phyloP scores from a whole-genome alignment of 2,113 vertebrate species.

The Plectropomus leopardus region DNA sequence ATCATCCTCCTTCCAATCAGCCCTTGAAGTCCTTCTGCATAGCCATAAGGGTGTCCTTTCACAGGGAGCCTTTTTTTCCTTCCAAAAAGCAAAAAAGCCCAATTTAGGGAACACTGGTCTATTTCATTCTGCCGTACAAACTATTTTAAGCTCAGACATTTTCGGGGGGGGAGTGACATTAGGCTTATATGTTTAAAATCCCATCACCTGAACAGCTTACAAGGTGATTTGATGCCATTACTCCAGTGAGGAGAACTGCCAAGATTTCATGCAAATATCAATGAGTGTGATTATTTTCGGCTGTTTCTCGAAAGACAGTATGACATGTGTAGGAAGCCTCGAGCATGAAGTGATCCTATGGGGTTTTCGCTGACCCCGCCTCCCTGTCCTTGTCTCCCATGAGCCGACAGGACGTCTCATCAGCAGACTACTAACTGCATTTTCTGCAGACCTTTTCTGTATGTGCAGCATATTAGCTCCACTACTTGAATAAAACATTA shows the following conservation, averaged over 20 bases:
- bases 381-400: background rate
- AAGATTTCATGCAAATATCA: slow-evolving; percentile 64
- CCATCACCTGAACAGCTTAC: slow-evolving; percentile 52
- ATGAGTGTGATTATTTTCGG: slow-evolving; percentile 53
- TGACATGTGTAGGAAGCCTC: too few relatives aligned
- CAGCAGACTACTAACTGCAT: slow-evolving; percentile 24
- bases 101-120: slow-evolving; percentile 12
- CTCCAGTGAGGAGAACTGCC: slow-evolving; percentile 50
- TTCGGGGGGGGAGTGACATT: slow-evolving; percentile 9
- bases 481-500: slow-evolving; percentile 32
- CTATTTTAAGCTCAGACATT: slow-evolving; percentile 49
- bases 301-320: slow-evolving; percentile 18
- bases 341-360: too few relatives aligned
- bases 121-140: slow-evolving; percentile 24
- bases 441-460: slow-evolving; percentile 8
- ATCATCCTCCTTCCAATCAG: slow-evolving; percentile 71
- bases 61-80: background rate
- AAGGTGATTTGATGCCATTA: slow-evolving; percentile 53
- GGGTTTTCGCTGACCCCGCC: too few relatives aligned
- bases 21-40: slow-evolving; percentile 52
- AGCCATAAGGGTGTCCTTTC: slow-evolving; percentile 65
- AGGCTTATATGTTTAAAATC: slow-evolving; percentile 51
- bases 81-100: slow-evolving; percentile 22
- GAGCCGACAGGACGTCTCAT: slow-evolving; percentile 41
- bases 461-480: background rate